A percentile compares a stretch with the other conserved stretches of the same genome.
Conservation (phyloP, 2,797 vertebrate species). For the Coranthus polyacanthus region DNA sequence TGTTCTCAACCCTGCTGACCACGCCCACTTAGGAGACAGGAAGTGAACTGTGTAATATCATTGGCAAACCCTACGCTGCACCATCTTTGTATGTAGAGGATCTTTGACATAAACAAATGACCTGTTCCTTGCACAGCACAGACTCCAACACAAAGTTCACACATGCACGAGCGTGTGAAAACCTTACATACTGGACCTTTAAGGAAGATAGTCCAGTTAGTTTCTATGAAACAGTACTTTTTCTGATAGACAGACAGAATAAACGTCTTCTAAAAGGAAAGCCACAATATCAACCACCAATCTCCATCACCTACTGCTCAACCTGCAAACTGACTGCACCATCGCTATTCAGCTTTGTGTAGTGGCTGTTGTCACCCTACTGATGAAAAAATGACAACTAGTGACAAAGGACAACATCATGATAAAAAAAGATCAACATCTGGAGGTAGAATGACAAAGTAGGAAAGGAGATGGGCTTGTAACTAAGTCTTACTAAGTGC, state of each 20-base stretch:
- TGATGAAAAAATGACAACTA: slow-evolving; percentile 44
- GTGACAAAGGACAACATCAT: slow-evolving; percentile 38
- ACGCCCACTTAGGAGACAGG: no score
- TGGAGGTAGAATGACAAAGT: slow-evolving; percentile 7
- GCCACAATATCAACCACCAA: background rate
- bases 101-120: no score
- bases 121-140: no score
- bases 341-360: background rate
- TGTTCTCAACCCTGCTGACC: no score
- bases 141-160: no score
- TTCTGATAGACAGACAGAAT: background rate
- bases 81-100: no score
- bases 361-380: slow-evolving; percentile 3
- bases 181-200: no score
- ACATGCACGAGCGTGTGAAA: no score
- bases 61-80: no score
- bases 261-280: background rate
- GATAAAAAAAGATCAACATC: slow-evolving; percentile 16
- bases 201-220: background rate
- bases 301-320: slow-evolving; percentile 12
- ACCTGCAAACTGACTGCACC: background rate
- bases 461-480: slow-evolving; percentile 41
- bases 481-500: slow-evolving; percentile 4
- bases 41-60: no score
- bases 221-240: background rate